Base-by-base conservation (phyloP, 2,113 vertebrate species). In the Circaetus cinerascens region DNA sequence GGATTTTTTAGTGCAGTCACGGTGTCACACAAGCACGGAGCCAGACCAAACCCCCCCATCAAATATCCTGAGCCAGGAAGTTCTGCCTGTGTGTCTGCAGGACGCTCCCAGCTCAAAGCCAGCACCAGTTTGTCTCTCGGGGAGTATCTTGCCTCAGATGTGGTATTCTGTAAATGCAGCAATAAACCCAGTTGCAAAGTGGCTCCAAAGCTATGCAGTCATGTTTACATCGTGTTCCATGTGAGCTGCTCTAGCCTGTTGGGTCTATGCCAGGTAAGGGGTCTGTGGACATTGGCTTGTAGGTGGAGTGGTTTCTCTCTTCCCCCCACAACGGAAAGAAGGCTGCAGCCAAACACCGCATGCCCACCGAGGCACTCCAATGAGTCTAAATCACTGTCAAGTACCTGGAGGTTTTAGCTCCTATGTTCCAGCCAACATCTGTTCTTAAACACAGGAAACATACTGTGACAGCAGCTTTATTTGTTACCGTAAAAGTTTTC, bases 331-430 rank as follows among this genome's bases (percentile, higher is more conserved):
- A 4, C 8, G 21, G 16, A 63, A 66, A 29, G 21, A 57, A 57
- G 57, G 40, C 55, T 85, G 50, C 45, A 92, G 74, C 11, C 60
- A 51, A 62, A 27, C 36, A 72, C 43, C 0, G 0, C 1, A 0
- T n/a, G 20, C 23, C n/a, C 46, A 17, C 41, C 0, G 0, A 57
- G 20, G 13, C 59, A 1, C 36, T 86, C 51, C 0, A 0, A 3
- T 46, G 5, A 36, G 27, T 48, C 45, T 57, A 55, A 92, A 41
- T 83, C 53, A 38, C 15, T 51, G 1, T 1, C 1, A 3, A 78
- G 32, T 32, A 40, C 71, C 5, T 26, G 46, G 64, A 66, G 36
- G 30, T 30, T 93, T 91, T 51, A 68, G 59, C 20, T 94, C 40
- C 1, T 4, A 0, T 40, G 10, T 87, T 62, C 34, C 41, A 78